These are phyloP conservation scores for Falco novaeseelandiae DNA, from an alignment of 2,797 vertebrate species.

Conservation along the genomic window DNA sequence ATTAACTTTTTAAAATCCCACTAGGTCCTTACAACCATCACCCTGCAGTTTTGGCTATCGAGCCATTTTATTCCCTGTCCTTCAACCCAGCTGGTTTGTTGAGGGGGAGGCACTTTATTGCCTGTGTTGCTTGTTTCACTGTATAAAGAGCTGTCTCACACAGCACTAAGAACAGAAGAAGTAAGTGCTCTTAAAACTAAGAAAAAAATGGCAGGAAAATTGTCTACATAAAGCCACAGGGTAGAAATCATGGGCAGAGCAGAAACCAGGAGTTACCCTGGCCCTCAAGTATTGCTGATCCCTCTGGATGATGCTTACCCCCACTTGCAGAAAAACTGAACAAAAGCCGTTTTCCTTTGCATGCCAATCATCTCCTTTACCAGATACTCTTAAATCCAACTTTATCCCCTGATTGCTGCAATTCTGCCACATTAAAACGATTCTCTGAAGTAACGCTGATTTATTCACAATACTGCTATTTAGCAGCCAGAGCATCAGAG, in stretches of 20 bases:
- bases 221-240: not conserved
- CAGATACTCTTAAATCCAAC: not conserved
- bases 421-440: not conserved
- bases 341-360: not conserved
- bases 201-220: not conserved
- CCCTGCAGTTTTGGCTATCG: not conserved
- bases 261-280: not conserved
- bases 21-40: not conserved
- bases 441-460: slow-evolving; percentile 42
- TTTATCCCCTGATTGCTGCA: not conserved
- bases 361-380: slow-evolving; percentile 21
- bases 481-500: not conserved
- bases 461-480: slow-evolving; percentile 48
- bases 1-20: not conserved
- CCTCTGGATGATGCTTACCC: not conserved
- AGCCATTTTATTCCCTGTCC: not conserved
- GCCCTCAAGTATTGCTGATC: not conserved
- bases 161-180: not conserved
- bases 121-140: not conserved
- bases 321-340: not conserved
- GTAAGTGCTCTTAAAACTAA: not conserved
- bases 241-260: not conserved
- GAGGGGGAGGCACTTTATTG: not conserved
- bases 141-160: not conserved
- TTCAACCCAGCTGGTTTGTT: not conserved